Evolutionary conservation across 2,113 vertebrate species (phyloP), one percentile per base, ranked within the genome.

Genomic region (Addax nasomaculatus): DNA sequence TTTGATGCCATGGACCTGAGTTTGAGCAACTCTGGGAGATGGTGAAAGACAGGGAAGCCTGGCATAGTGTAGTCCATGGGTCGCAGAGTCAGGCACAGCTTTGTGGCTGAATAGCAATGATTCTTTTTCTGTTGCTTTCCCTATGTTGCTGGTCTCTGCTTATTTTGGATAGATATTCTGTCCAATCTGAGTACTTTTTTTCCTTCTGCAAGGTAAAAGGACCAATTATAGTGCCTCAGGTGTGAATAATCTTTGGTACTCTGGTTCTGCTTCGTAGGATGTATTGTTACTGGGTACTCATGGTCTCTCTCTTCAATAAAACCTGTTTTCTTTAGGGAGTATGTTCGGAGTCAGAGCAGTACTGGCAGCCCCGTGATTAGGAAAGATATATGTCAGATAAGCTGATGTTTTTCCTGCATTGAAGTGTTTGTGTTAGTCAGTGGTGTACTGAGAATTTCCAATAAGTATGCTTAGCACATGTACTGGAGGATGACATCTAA

Each of bases 151-250:
- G n/a, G 23, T 78, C 55, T 93, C 57, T 86, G 67, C 78, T 91
- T 85, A 39, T 53, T 90, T 97, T 92, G 76, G 84, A 85, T 90
- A 91, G 89, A 83, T 55, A 12, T 62, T 92, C 39, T 92, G 36
- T 7, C 36, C 53, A 79, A 29, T 94, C 51, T 36, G 9, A 73
- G 73, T 53, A 19, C 29, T 39, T 70, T 25, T n/a, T 76, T 97
- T 85, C n/a, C 85, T 70, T 94, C 29, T 86, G 14, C 23, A 81
- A 67, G 36, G 78, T 85, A 51, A 94, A 88, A 70, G 57, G 30
- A 90, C 64, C 53, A 60, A 39, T 96, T 78, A 78, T 7, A 60
- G 81, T 86, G 76, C 76, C 88, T 45, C 0, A 6, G 45, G 39
- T 93, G 36, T 73, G 45, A 96, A 60, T 53, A 79, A 86, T 83